phyloP scores from a whole-genome alignment of 2,888 invertebrate species.

The Amitus sp. region DNA sequence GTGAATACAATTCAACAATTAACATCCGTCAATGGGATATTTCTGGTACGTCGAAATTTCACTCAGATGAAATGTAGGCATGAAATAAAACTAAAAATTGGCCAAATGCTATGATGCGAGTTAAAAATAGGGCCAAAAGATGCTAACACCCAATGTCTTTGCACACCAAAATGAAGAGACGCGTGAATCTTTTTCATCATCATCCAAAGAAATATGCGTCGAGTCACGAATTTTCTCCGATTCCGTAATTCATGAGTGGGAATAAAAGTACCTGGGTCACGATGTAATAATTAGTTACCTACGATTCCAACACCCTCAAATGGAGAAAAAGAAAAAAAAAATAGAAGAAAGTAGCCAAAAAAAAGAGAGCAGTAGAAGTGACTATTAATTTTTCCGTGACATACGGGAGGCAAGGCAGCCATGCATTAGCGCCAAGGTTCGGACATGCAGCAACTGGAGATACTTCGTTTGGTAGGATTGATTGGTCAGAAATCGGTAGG shows the following conservation, averaged over 20 bases:
- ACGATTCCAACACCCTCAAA: not conserved
- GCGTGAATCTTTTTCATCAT: not conserved
- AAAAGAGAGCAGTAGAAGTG: constrained; percentile 9
- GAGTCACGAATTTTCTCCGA: constrained; percentile 3
- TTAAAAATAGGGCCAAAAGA: too few species aligned
- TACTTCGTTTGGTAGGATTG: constrained; percentile 50
- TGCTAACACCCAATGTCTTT: too few species aligned
- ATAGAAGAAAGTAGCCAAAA: not conserved
- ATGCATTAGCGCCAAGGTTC: constrained; percentile 34
- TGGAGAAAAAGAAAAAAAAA: not conserved
- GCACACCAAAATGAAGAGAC: too few species aligned
- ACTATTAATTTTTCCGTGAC: constrained; percentile 38
- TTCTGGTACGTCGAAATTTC: too few species aligned
- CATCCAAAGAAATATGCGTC: not conserved
- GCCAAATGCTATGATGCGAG: too few species aligned
- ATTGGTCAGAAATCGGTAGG: constrained; percentile 56
- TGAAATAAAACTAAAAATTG: too few species aligned
- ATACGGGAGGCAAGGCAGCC: constrained; percentile 23
- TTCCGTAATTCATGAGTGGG: not conserved
- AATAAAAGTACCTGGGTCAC: not conserved
- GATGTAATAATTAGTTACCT: constrained; percentile 1
- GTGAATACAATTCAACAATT: too few species aligned
- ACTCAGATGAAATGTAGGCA: too few species aligned
- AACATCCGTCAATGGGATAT: too few species aligned
- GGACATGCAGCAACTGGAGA: constrained; percentile 28